phyloP scores from a whole-genome alignment of 2,113 vertebrate genomes.

The Riparia riparia region DNA sequence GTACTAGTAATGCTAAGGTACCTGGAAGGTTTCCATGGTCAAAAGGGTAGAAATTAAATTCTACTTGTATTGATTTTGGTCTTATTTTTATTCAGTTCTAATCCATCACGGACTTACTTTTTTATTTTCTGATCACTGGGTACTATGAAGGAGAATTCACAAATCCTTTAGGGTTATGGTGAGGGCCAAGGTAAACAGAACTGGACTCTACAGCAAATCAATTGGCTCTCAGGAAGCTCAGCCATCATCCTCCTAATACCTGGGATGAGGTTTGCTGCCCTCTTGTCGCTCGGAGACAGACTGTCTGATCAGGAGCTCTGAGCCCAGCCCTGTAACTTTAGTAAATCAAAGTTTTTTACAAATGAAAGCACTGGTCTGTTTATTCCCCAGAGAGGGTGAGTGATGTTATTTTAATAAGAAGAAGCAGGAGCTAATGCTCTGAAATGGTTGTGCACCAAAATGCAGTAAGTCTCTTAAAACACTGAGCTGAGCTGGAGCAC shows the following conservation, averaged over 20 bases:
- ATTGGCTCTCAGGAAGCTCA: background rate
- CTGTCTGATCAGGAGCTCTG: background rate
- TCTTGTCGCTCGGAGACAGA: background rate
- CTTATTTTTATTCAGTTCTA: conserved; percentile 6
- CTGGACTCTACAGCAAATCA: background rate
- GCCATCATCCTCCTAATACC: background rate
- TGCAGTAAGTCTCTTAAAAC: background rate
- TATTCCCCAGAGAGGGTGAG: background rate
- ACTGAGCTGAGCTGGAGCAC: background rate
- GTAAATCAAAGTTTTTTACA: background rate
- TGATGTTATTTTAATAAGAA: background rate
- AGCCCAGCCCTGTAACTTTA: background rate
- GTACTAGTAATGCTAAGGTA: background rate
- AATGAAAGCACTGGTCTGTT: background rate
- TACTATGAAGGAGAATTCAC: background rate
- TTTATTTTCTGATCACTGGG: background rate
- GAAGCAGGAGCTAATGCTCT: background rate
- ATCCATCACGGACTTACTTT: background rate
- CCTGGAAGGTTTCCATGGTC: background rate
- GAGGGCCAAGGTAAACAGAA: background rate
- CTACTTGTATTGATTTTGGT: background rate
- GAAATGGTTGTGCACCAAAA: background rate
- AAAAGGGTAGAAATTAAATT: background rate
- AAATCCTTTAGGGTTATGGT: background rate
- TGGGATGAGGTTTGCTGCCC: background rate